Percentiles rank a stretch among this genome's conserved stretches.
These are phyloP conservation scores for Apamea sordens DNA, from an alignment of 2,888 invertebrate genomes.

Conservation along the genomic window DNA sequence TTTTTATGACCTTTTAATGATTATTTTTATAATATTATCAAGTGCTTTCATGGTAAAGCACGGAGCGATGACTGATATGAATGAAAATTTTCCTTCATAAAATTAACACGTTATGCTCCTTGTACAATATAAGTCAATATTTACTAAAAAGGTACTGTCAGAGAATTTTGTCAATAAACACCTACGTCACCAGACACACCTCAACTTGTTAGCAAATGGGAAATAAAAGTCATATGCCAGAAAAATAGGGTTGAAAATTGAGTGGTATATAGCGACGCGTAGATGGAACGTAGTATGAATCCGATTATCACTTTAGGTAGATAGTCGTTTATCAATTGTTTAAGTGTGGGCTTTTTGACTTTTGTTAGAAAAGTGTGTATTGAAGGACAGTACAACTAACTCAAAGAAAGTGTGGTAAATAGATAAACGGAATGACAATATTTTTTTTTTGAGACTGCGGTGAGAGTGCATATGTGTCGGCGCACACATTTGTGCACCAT, in stretches of 20 bases:
- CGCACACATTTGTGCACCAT: too few relatives aligned
- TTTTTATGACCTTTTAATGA: not conserved
- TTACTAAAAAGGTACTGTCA: constrained; percentile 32
- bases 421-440: too few relatives aligned
- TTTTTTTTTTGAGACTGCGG: too few relatives aligned
- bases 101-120: constrained; percentile 13
- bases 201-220: constrained; percentile 7
- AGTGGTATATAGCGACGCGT: constrained; percentile 7
- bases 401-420: too few relatives aligned
- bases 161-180: constrained; percentile 34
- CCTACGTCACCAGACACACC: constrained; percentile 44
- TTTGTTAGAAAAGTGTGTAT: not conserved
- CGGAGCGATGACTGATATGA: constrained; percentile 11
- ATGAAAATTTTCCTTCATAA: constrained; percentile 40
- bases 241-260: constrained; percentile 19
- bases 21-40: not conserved
- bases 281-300: not conserved
- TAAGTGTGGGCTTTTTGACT: not conserved
- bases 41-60: too few relatives aligned
- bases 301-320: not conserved
- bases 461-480: too few relatives aligned
- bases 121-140: constrained; percentile 32
- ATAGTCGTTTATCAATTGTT: not conserved
- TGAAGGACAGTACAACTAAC: too few relatives aligned
- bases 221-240: not conserved